Conservation (phyloP, 2,113 vertebrate species). For the Xiphophorus maculatus region DNA sequence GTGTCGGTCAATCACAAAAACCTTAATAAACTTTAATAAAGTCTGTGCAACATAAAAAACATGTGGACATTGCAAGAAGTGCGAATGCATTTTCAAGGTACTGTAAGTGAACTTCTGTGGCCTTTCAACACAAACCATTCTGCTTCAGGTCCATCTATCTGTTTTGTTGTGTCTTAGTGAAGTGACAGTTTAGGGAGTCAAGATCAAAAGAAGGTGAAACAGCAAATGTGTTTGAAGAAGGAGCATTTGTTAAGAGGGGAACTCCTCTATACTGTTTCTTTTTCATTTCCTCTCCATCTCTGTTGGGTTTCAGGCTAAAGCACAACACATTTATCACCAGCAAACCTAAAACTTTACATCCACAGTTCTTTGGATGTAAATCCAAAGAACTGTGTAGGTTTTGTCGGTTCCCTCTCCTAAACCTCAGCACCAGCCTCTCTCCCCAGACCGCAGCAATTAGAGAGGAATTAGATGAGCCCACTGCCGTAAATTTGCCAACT, state of each 20-base stretch:
- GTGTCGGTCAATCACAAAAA: no score
- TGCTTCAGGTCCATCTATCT: slow-evolving; percentile 14
- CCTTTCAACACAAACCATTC: slow-evolving; percentile 18
- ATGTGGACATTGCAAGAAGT: no score
- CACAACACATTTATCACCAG: slow-evolving; percentile 57
- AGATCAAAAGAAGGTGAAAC: slow-evolving; percentile 52
- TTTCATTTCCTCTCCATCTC: slow-evolving; percentile 28
- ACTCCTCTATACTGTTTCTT: background rate
- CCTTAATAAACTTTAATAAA: no score
- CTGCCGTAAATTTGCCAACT: slow-evolving; percentile 59
- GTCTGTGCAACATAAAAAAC: no score
- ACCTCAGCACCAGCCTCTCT: slow-evolving; percentile 32
- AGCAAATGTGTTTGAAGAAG: background rate
- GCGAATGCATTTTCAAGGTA: no score
- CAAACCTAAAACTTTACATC: slow-evolving; percentile 1
- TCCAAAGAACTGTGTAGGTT: slow-evolving; percentile 45
- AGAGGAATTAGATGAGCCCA: slow-evolving; percentile 42
- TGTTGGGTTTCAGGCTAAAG: slow-evolving; percentile 44
- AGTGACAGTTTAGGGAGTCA: slow-evolving; percentile 48
- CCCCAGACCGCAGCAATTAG: slow-evolving; percentile 56
- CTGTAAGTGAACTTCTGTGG: slow-evolving; percentile 11
- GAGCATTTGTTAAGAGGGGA: background rate
- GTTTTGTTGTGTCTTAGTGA: slow-evolving; percentile 27
- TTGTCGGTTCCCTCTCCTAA: slow-evolving; percentile 23
- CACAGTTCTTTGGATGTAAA: slow-evolving; percentile 26